phyloP scores from a whole-genome alignment of 1,140 invertebrate species.

The Theocolax elegans region DNA sequence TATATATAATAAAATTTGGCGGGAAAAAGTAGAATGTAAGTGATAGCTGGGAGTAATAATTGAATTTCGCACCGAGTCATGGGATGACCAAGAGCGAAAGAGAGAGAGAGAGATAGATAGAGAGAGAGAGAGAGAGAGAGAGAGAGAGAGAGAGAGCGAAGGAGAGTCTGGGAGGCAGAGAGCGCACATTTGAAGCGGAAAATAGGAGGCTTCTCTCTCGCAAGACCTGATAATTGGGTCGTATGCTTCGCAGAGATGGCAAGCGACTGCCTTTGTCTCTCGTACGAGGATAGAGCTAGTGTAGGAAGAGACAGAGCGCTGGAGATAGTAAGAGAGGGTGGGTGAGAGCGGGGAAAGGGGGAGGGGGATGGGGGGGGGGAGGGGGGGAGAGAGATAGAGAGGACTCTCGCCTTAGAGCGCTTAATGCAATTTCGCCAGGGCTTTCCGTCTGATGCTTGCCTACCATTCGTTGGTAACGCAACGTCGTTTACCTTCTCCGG shows the following conservation, averaged over 20 bases:
- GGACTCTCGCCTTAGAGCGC: constrained; percentile 51
- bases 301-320: not conserved
- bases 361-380: not conserved
- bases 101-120: not conserved
- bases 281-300: too few relatives aligned
- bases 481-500: constrained; percentile 53
- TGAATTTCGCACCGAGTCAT: not conserved
- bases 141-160: constrained; percentile 23
- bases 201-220: constrained; percentile 48
- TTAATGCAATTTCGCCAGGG: constrained; percentile 56
- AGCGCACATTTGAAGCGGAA: constrained; percentile 36
- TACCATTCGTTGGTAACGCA: constrained; percentile 50
- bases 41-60: constrained; percentile 5
- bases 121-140: constrained; percentile 1
- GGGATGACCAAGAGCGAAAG: not conserved
- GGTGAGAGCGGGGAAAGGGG: not conserved
- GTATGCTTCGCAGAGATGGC: constrained; percentile 25
- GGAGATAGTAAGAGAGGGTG: constrained; percentile 7
- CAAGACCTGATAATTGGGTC: constrained; percentile 56
- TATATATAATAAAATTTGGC: too few relatives aligned
- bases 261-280: too few relatives aligned
- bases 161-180: not conserved
- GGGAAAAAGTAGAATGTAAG: too few relatives aligned
- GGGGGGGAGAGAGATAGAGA: constrained; percentile 37
- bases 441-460: constrained; percentile 54